Evolutionary conservation across 2,113 vertebrate genomes (phyloP), one percentile per base, ranked within the genome.

Genomic region (Hemicordylus capensis): DNA sequence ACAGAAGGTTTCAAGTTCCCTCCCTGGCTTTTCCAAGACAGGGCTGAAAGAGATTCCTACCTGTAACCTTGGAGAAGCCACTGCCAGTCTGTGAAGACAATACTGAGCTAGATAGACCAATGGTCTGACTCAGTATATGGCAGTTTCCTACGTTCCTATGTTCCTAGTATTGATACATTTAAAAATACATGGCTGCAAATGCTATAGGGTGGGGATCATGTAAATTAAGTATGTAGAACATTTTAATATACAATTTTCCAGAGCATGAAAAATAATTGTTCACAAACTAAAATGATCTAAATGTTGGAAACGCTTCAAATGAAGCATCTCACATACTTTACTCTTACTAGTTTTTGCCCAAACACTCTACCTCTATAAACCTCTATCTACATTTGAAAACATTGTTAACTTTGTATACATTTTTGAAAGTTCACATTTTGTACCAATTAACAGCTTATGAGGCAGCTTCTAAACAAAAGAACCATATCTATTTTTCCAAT

Each of bases 401-500:
- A 76, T 37, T 39, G 78, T 34, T 14, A 8, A 69, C 7, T 66
- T 66, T 6, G 9, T 34, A 46, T 77, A 80, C 34, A 3, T 19
- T 39, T 82, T 64, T 46, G 42, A n/a, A 42, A 90, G 39, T 22
- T 42, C 14, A 76, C 4, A 66, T 79, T 85, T 61, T 59, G 31
- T 37, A 85, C 28, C 48, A 17, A 72, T 78, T 85, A 85, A 34
- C 48, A 59, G 75, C 79, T 72, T 78, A 59, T 85, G 39, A 61
- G 12, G 28, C 84, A 51, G 46, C 56, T 8, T 69, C 34, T 42
- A 83, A 78, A 39, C 6, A 12, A 88, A 70, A 91, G 85, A 92
- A 81, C 66, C 61, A 79, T 77, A 77, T 78, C 42, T 67, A 61
- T 72, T 78, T 83, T 87, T 51, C 31, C 75, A 66, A 39, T 63